Base-by-base conservation (phyloP, 92 coral and sea anemone genomes). In the Phenganax marumi region DNA sequence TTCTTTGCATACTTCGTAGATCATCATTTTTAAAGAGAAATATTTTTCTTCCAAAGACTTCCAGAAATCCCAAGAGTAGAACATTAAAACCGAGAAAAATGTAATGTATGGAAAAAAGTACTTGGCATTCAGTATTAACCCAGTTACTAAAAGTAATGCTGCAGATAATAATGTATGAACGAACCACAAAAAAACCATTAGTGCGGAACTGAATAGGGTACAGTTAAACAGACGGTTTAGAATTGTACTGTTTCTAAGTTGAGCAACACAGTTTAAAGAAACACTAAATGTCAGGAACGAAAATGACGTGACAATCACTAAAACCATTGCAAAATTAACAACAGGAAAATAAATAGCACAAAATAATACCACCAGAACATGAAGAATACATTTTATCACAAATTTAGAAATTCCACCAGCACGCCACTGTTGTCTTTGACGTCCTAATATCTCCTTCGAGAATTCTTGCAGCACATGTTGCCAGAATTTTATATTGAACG, bases 31-130 rank as follows among this genome's bases (percentile, higher is more conserved):
- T 19, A 68, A 68, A 6, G 47, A 25, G 48, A 68, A 68, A 68
- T 68, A 68, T 24, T 21, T 68, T 21, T 68, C 73, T 68, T 68
- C 73, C 8, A 68, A 68, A 8, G 73, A 21, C 73, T 21, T 68
- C 73, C 73, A 68, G 22, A 24, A 68, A 24, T 13, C 22, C 73
- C 73, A 68, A 8, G 73, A 68, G 48, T 68, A 68, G 13, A 68
- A 68, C 12, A 24, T 68, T 6, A 68, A 24, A 68, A 68, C 48
- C 46, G 48, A 68, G 47, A 68, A 9, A 21, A 68, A 24, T 68
- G 73, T 68, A 50, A 68, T 68, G 12, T 68, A 68, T 11, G 73
- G 73, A 68, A 68, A 11, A 24, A 21, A 68, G 48, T 68, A 24
- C 6, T 11, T 19, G 13, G 13, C 48, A 68, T 68, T 68, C 12